phyloP scores from a whole-genome alignment of 92 coral and sea anemone species.

The Porites evermanni region DNA sequence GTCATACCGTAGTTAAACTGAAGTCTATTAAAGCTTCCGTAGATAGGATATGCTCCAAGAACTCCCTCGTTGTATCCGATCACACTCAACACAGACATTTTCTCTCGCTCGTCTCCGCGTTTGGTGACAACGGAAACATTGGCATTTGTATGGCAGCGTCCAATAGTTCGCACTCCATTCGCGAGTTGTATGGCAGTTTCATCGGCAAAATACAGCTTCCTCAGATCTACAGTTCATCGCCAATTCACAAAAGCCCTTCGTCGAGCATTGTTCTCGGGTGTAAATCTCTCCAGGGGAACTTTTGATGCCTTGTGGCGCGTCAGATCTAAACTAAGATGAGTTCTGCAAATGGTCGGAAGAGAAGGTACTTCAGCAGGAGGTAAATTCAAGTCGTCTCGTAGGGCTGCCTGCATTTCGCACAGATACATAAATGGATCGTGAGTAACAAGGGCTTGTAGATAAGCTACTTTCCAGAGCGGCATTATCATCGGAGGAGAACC shows the following conservation, averaged over 20 bases:
- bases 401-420: conserved; percentile 25
- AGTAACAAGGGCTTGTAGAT: conserved; percentile 48
- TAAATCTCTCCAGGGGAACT: conserved; percentile 58
- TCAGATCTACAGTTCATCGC: conserved; percentile 56
- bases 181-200: conserved; percentile 46
- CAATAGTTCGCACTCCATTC: conserved; percentile 33
- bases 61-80: conserved; percentile 51
- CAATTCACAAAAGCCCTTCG: conserved; percentile 47
- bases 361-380: conserved; percentile 46
- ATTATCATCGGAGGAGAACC: conserved; percentile 52
- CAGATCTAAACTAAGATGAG: conserved; percentile 38
- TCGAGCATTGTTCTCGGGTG: conserved; percentile 47
- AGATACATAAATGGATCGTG: conserved; percentile 58
- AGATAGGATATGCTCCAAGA: conserved; percentile 42
- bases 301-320: conserved; percentile 53
- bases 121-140: conserved; percentile 17
- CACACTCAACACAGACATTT: conserved; percentile 54
- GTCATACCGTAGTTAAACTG: conserved; percentile 17
- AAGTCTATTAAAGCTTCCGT: conserved; percentile 57
- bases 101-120: conserved; percentile 34
- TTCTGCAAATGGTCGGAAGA: conserved; percentile 37
- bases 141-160: conserved; percentile 47
- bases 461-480: conserved; percentile 47
- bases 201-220: conserved; percentile 38
- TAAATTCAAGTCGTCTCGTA: conserved; percentile 41